A percentile compares a stretch with the other conserved stretches of the same genome.
These are phyloP conservation scores for Spongia lamella DNA, from an alignment of 37 sponge, comb jelly and placozoan genomes.

Conservation along the genomic window DNA sequence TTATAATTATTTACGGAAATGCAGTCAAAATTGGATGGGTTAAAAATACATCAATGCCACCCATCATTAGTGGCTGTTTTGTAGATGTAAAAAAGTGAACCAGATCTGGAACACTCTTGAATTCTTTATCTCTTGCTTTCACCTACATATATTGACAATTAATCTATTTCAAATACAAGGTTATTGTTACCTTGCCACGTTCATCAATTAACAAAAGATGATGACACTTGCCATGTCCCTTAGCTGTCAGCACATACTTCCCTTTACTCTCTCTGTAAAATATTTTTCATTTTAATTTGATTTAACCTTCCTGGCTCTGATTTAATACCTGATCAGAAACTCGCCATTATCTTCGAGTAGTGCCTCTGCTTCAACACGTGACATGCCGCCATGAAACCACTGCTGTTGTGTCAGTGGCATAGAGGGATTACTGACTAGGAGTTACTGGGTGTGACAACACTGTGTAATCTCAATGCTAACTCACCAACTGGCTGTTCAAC, in stretches of 20 bases:
- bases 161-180: background rate
- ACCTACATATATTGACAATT: slow-evolving; percentile 46
- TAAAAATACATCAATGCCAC: slow-evolving; percentile 57
- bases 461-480: too few species aligned
- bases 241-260: slow-evolving; percentile 84
- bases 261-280: slow-evolving; percentile 57
- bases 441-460: background rate
- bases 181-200: slow-evolving; percentile 53
- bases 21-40: slow-evolving; percentile 43
- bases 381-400: slow-evolving; percentile 78
- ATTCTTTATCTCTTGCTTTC: slow-evolving; percentile 71
- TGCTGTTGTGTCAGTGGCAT: slow-evolving; percentile 33
- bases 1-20: slow-evolving; percentile 29
- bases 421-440: background rate
- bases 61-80: slow-evolving; percentile 52
- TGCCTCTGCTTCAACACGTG: slow-evolving; percentile 68
- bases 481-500: too few species aligned
- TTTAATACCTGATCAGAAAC: slow-evolving; percentile 74
- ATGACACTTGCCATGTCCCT: slow-evolving; percentile 49
- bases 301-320: too few species aligned
- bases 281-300: too few species aligned
- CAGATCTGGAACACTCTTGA: slow-evolving; percentile 75
- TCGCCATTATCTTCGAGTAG: slow-evolving; percentile 76
- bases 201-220: slow-evolving; percentile 83
- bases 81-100: slow-evolving; percentile 54